phyloP scores from a whole-genome alignment of 2,113 vertebrate genomes.

The Harpagus bidentatus region DNA sequence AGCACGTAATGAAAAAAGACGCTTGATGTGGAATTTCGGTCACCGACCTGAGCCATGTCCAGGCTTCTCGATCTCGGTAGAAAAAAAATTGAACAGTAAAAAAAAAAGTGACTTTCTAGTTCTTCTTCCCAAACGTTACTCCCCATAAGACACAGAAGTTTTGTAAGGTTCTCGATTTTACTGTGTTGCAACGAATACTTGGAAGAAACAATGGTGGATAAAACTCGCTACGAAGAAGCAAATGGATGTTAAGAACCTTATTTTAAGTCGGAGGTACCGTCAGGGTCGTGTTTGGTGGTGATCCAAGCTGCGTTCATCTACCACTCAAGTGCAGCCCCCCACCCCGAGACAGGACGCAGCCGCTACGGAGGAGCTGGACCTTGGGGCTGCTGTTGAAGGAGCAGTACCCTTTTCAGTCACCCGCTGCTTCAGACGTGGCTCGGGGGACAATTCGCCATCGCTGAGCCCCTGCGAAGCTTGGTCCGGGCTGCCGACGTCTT shows the following conservation, averaged over 20 bases:
- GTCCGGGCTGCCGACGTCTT: fast-evolving
- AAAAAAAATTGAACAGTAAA: background rate
- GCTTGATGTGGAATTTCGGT: background rate
- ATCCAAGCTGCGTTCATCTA: background rate
- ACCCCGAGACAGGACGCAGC: background rate
- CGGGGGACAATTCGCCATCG: background rate
- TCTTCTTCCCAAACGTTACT: background rate
- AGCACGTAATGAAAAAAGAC: background rate
- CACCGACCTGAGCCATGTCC: background rate
- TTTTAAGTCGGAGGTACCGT: background rate
- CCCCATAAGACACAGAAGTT: background rate
- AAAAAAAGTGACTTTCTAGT: background rate
- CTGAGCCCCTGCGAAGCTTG: background rate
- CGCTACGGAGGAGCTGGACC: fast-evolving
- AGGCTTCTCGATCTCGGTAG: background rate
- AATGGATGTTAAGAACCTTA: background rate
- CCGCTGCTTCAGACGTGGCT: background rate
- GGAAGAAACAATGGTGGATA: background rate
- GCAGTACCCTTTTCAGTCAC: background rate
- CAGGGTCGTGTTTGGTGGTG: fast-evolving
- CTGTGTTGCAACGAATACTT: too few relatives aligned
- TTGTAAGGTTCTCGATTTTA: background rate
- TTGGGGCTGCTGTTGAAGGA: background rate
- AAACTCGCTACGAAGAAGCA: background rate
- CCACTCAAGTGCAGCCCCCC: fast-evolving